Base-by-base conservation (phyloP, 2,797 vertebrate genomes). In the Anas capensis region DNA sequence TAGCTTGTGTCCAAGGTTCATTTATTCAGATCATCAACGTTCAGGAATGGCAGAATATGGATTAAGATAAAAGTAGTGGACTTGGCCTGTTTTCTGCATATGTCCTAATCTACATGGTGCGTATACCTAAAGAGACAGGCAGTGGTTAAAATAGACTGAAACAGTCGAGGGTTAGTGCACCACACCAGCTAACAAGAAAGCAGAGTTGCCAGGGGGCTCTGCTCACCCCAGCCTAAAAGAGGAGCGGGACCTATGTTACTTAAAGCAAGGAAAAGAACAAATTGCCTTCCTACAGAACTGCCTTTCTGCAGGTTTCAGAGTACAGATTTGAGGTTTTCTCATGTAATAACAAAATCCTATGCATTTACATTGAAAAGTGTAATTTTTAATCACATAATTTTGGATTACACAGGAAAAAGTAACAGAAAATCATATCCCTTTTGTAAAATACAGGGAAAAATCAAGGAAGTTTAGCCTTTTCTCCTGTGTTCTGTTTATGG, bases 401-500 rank as follows among this genome's bases (percentile, higher is more conserved):
- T 8, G 21, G 29, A 24, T 49, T 69, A n/a, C 11, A 14, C 26
- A 29, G 26, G 17, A 20, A 84, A 92, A 80, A 19, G 54, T n/a
- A 73, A 73, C 34, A 71, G 34, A 18, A 82, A 80, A 61, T 61
- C 24, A n/a, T 23, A 73, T 21, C 34, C 38, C 4, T n/a, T 20
- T 61, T 77, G 27, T 62, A 85, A 82, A 93, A 85, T 66, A 48
- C 60, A 36, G 44, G 23, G 56, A 19, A 80, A 90, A 85, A 88
- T 24, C 33, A 27, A 66, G 51, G 73, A 46, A 79, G 31, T 31
- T 90, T 92, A 1, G 0, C 56, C 51, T 92, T 82, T 88, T 70
- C 48, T 88, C 44, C 56, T 34, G 9, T 21, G 14, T 66, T 82
- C 77, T 82, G 60, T 75, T 95, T 85, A 80, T 61, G 78, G 91